Base-by-base conservation (phyloP, 2,888 invertebrate genomes). In the Mimas tiliae region DNA sequence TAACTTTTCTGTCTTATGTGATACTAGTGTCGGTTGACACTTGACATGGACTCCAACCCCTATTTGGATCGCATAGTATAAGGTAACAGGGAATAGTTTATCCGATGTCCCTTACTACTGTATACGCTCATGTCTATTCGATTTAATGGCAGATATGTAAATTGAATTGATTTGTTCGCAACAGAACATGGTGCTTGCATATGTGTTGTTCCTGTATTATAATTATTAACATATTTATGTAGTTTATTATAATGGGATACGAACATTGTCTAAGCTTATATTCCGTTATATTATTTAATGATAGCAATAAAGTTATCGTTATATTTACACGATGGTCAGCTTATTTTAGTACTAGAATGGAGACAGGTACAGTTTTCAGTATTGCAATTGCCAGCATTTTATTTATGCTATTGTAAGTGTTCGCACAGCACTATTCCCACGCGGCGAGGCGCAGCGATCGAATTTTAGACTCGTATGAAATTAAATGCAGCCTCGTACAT, bases 271-370 rank as follows among this genome's bases (percentile, higher is more conserved):
- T 19, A 52, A 52, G 58, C 58, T 58, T 58, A 38, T 55, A 55
- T 55, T 55, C 55, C 55, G 55, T 55, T 34, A 33, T 38, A 55
- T 55, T 34, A 55, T 55, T 38, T 58, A 58, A 58, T 19, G 42
- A 42, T 58, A 42, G 42, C 58, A 19, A 42, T 58, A 58, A 42
- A 42, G n/a, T 58, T 58, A 42, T 58, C 16, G 55, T 27, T 27
- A 27, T 38, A 19, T 9, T 58, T 38, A 19, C 42, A 19, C 42
- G 19, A 9, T 50, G 19, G 50, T 58, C n/a, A 58, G 12, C 38
- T 58, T 19, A 16, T 42, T 42, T 19, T 16, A 38, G 19, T 11
- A 42, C 16, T 19, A 55, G 42, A 55, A 55, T 38, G 55, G 38
- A 38, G 9, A 55, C n/a, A 11, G n/a, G 38, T 19, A 6, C 11